Base-by-base conservation (phyloP, 2,797 vertebrate genomes). In the Podarcis siculus region DNA sequence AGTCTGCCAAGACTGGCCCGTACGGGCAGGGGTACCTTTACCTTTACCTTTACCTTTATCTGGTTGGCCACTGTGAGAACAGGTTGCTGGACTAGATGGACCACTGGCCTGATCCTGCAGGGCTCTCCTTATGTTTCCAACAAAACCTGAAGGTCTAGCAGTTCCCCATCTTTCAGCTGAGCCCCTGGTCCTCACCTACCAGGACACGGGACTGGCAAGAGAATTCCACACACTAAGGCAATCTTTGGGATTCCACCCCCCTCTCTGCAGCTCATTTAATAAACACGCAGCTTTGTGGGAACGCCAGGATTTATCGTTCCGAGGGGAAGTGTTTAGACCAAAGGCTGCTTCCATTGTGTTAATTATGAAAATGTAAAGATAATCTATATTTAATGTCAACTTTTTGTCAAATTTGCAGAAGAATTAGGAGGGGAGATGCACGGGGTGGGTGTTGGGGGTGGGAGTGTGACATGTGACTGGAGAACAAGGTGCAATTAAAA, bases 401-500 rank as follows among this genome's bases (percentile, higher is more conserved):
- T 96, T 96, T 93, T 96, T 96, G 95, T 97, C 96, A 95, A 95
- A 96, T 97, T 97, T 95, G 92, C 95, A 90, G 92, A 96, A 94
- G 96, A 86, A 95, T 87, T 94, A 94, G 95, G 95, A 93, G 94
- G 95, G 94, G 94, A 89, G 95, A 93, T 93, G 95, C 96, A 94
- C 92, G 66, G 35, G 90, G 96, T 7, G 3, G 37, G 4, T 8
- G n/a, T 4, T 72, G 69, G n/a, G 45, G 49, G 49, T 55, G 8
- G 71, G 32, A 15, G 15, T 15, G 94, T 97, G 96, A 94, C 96
- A 96, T 95, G 96, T 96, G 95, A 96, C 95, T 96, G 96, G 96
- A 97, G 97, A 97, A 95, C 95, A 96, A 97, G 96, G 96, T 95
- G 96, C 97, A 97, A 97, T 97, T 97, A 97, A 76, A 96, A 94